These are phyloP conservation scores for Pedetes capensis DNA, from an alignment of 2,113 vertebrate genomes.

Conservation along the genomic window DNA sequence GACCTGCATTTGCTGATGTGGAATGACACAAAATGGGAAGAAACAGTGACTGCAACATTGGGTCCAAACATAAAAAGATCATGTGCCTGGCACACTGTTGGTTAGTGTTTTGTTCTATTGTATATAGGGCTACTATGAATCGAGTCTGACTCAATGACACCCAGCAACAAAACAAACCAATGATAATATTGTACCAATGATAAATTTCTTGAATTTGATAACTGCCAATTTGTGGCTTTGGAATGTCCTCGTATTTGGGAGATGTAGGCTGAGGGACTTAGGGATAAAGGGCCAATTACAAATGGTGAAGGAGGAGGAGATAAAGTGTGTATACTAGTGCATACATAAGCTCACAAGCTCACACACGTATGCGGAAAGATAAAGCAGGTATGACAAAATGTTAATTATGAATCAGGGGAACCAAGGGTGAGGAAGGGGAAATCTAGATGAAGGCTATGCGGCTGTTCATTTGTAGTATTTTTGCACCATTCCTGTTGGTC, in stretches of 20 bases:
- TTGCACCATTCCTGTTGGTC: background rate
- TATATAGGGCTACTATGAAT: no score
- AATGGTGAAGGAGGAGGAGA: background rate
- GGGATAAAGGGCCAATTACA: background rate
- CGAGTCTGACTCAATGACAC: no score
- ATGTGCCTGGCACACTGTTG: no score
- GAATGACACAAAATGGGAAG: no score
- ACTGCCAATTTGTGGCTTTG: background rate
- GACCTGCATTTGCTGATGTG: no score
- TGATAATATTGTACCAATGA: background rate
- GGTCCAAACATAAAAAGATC: no score
- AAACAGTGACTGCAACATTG: no score
- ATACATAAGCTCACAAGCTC: no score
- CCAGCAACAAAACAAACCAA: no score
- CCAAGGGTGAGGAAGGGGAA: background rate
- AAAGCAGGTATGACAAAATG: background rate
- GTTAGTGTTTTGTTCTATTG: no score
- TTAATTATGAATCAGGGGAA: background rate
- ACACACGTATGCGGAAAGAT: background rate
- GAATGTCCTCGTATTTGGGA: background rate
- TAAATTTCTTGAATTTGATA: background rate
- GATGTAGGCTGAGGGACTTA: background rate
- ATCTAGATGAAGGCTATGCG: background rate
- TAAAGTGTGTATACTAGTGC: background rate
- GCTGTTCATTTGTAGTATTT: background rate